Conservation (phyloP, 2,888 invertebrate genomes). For the Idaea dimidiata region DNA sequence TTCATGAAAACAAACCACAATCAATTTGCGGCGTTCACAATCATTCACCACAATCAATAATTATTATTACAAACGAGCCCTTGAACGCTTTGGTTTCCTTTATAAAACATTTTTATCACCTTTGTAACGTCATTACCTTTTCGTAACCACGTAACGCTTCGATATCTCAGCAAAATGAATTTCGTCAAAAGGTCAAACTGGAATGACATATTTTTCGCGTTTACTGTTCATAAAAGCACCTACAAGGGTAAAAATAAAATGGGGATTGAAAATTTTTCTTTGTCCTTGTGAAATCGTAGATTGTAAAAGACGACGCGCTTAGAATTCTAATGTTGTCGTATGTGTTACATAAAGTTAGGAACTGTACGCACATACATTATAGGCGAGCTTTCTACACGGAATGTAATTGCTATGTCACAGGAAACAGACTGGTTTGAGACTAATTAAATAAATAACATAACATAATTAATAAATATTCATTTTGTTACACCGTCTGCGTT, state of each 20-base stretch:
- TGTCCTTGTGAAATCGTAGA: constrained; percentile 30
- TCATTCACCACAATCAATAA: neutral
- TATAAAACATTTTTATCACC: constrained; percentile 41
- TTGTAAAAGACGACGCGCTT: constrained; percentile 21
- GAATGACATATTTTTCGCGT: constrained; percentile 22
- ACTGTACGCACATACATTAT: no score
- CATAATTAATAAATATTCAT: no score
- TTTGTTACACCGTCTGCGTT: neutral
- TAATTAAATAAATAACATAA: neutral
- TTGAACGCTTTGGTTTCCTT: constrained; percentile 28
- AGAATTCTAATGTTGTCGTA: constrained; percentile 21
- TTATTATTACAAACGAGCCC: neutral
- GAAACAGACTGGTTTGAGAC: neutral
- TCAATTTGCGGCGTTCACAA: neutral
- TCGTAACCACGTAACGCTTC: constrained; percentile 11
- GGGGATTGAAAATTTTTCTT: constrained; percentile 31
- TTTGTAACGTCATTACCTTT: constrained; percentile 26
- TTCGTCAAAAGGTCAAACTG: constrained; percentile 8
- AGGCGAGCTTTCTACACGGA: constrained; percentile 6
- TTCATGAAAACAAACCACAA: no score
- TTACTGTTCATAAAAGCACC: constrained; percentile 26
- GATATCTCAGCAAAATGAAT: neutral
- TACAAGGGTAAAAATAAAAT: constrained; percentile 22
- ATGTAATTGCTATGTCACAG: neutral
- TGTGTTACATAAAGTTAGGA: constrained; percentile 9